Evolutionary conservation across 2,797 vertebrate genomes (phyloP), one percentile per base, ranked within the genome.

Genomic region (Ispidina lecontei): DNA sequence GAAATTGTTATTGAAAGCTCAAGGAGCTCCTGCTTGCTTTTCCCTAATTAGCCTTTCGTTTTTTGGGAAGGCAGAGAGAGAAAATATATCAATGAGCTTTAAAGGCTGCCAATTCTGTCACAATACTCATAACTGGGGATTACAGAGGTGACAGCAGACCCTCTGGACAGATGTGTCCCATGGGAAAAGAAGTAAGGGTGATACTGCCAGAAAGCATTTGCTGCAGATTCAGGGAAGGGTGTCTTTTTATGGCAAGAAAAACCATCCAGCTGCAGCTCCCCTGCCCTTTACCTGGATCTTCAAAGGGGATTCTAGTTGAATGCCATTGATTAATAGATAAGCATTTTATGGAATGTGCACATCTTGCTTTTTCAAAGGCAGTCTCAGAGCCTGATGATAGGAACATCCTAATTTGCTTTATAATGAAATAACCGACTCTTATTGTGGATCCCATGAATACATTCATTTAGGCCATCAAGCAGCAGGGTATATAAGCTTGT

Each of bases 11-110:
- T 2, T 43, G 44, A 70, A 64, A 54, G 28, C 54, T 79, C 77
- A 26, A 83, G 82, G 1, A 89, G 63, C 37, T 83, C 75, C 89
- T 81, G 69, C 81, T 92, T 88, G 68, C 64, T 62, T 88, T 92
- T 91, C 62, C 58, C 79, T 94, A 92, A 93, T 90, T 81, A 91
- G 92, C 74, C 46, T 41, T 78, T 89, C 65, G 46, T 10, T 95
- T 93, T 70, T 68, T 15, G 39, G 35, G 43, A 72, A 79, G 70
- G 22, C 64, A 79, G 54, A 89, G 54, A 89, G 54, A 81, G 65
- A 64, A 78, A 73, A 88, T 14, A 47, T 83, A 69, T 76, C 75
- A 59, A 16, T 3, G 62, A 68, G 49, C 89, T 92, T 94, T 74
- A 47, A 76, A 41, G 58, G 28, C 4, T 62, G 65, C 31, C 62